phyloP scores from a whole-genome alignment of 2,113 vertebrate genomes.

The Chinchilla lanigera region DNA sequence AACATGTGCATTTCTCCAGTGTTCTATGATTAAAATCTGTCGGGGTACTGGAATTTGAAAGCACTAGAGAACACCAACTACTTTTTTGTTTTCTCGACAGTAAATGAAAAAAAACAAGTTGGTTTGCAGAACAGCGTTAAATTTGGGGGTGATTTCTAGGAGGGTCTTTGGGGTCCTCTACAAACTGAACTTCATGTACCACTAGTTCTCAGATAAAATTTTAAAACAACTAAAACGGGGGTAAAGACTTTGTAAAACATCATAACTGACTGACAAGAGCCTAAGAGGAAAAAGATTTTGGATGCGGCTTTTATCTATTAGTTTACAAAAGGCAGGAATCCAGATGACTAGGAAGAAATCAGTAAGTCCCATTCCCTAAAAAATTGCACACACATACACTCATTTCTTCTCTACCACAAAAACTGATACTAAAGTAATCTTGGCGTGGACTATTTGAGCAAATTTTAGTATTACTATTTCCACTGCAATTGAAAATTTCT shows the following conservation, averaged over 20 bases:
- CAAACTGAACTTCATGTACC: background rate
- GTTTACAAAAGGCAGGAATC: constrained; percentile 22
- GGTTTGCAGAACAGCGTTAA: background rate
- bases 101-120: background rate
- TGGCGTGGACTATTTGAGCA: background rate
- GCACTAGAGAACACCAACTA: background rate
- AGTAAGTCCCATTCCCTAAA: background rate
- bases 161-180: constrained; percentile 2
- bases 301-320: background rate
- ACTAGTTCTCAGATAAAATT: background rate
- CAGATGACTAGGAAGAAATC: constrained; percentile 37
- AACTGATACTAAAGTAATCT: constrained; percentile 9
- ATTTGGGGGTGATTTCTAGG: background rate
- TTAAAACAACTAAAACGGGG: background rate
- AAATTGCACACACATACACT: background rate
- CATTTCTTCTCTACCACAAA: background rate
- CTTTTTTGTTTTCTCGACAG: constrained; percentile 56
- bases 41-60: background rate
- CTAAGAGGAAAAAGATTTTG: background rate
- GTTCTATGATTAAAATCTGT: constrained; percentile 23
- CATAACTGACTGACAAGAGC: background rate
- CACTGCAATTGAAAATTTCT: background rate
- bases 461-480: constrained; percentile 42
- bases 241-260: background rate
- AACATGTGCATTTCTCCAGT: background rate